A percentile compares a stretch with the other conserved stretches of the same genome.
Conservation (phyloP, 2,888 invertebrate genomes). For the Netelia melanura region DNA sequence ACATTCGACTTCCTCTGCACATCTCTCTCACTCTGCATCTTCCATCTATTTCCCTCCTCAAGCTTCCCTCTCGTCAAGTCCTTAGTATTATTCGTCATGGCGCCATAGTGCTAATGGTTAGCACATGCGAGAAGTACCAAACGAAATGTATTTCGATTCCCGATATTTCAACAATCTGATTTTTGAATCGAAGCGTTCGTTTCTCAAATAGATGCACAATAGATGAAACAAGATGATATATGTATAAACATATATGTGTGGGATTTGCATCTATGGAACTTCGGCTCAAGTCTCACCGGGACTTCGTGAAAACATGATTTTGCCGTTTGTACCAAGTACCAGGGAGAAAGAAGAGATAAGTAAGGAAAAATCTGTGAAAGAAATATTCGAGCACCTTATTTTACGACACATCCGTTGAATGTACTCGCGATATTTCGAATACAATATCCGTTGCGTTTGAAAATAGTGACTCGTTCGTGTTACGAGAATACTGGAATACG, state of each 20-base stretch:
- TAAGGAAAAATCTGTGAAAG: constrained; percentile 4
- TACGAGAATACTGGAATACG: not conserved
- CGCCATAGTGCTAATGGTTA: constrained; percentile 1
- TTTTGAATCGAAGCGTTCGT: not conserved
- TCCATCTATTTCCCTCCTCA: not conserved
- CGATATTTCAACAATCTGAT: constrained; percentile 16
- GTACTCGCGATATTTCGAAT: constrained; percentile 21
- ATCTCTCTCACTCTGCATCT: not conserved
- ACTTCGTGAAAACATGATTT: constrained; percentile 45
- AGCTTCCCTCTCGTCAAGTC: not conserved
- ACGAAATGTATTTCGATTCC: constrained; percentile 11
- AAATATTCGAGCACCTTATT: constrained; percentile 13
- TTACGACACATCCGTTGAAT: not conserved
- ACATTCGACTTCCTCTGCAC: not conserved
- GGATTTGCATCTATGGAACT: not conserved
- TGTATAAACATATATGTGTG: not conserved
- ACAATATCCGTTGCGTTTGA: not conserved
- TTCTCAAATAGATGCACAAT: not conserved
- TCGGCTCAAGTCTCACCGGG: not conserved
- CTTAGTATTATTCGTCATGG: constrained; percentile 28
- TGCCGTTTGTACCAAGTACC: constrained; percentile 13
- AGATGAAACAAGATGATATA: not conserved
- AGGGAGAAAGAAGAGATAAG: not conserved
- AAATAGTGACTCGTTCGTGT: not conserved
- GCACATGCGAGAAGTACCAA: not conserved